A percentile compares a stretch with the other conserved stretches of the same genome.
Conservation (phyloP, 1,140 invertebrate genomes). For the Drosophila persimilis region DNA sequence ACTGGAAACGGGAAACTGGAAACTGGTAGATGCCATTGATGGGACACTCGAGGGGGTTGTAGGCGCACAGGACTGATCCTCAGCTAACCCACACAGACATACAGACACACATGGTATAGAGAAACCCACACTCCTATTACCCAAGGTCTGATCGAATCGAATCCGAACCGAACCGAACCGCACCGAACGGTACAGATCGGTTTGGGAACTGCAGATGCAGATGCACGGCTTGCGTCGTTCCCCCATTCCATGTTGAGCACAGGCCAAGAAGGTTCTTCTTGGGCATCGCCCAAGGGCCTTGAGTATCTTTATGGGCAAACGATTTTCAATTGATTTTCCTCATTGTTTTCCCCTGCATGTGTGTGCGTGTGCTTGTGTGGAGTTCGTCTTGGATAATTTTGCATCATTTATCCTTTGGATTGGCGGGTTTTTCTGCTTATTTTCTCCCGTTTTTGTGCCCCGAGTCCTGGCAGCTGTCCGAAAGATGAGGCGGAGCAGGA, state of each 20-base stretch:
- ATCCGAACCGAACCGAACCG: neutral
- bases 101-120: conserved; percentile 15
- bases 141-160: conserved; percentile 11
- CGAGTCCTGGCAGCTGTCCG: conserved; percentile 54
- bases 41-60: conserved; percentile 4
- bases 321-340: conserved; percentile 65
- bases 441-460: conserved; percentile 33
- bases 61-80: neutral
- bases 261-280: conserved; percentile 27
- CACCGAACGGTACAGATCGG: too few relatives aligned
- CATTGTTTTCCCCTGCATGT: conserved; percentile 18
- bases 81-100: conserved; percentile 4
- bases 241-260: conserved; percentile 26
- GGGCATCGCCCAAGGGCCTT: too few relatives aligned
- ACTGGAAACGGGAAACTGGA: conserved; percentile 32
- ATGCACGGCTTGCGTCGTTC: conserved; percentile 2
- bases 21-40: conserved; percentile 7
- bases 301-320: conserved; percentile 50
- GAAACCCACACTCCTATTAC: conserved; percentile 25
- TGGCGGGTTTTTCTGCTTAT: conserved; percentile 52
- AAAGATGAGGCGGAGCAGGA: conserved; percentile 1
- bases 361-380: conserved; percentile 16
- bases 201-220: conserved; percentile 26
- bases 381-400: conserved; percentile 58
- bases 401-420: conserved; percentile 62